These are phyloP conservation scores for Sclerurus mexicanus DNA, from an alignment of 2,113 vertebrate genomes.

Conservation along the genomic window DNA sequence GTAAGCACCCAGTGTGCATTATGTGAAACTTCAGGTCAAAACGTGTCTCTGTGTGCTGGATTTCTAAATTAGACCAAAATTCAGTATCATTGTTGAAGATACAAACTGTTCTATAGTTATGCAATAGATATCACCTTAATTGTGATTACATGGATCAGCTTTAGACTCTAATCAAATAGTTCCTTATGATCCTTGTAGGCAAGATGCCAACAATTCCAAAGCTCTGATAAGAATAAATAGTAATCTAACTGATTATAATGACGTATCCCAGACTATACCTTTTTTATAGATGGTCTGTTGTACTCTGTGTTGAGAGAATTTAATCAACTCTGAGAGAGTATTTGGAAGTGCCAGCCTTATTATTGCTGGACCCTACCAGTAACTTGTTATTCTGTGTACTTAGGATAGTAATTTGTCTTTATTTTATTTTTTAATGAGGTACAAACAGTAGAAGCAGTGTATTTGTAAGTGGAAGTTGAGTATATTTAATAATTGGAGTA, in stretches of 20 bases:
- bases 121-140: neutral
- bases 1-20: accelerated
- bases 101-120: neutral
- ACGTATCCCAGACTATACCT: neutral
- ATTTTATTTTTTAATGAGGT: neutral
- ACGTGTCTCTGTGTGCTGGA: neutral
- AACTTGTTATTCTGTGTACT: neutral
- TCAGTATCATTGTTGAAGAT: neutral
- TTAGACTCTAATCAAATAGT: neutral
- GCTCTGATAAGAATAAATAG: neutral
- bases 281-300: neutral
- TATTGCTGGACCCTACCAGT: neutral
- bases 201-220: neutral
- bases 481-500: neutral
- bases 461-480: neutral
- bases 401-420: neutral
- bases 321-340: neutral
- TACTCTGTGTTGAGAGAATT: neutral
- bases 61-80: neutral
- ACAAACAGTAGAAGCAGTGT: neutral
- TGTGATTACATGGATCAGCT: neutral
- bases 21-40: neutral
- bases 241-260: neutral
- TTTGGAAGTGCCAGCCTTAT: neutral
- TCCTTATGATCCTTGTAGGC: neutral